Evolutionary conservation across 2,888 invertebrate species (phyloP), one percentile per base, ranked within the genome.

Genomic region (Drosophila fulvimacula): DNA sequence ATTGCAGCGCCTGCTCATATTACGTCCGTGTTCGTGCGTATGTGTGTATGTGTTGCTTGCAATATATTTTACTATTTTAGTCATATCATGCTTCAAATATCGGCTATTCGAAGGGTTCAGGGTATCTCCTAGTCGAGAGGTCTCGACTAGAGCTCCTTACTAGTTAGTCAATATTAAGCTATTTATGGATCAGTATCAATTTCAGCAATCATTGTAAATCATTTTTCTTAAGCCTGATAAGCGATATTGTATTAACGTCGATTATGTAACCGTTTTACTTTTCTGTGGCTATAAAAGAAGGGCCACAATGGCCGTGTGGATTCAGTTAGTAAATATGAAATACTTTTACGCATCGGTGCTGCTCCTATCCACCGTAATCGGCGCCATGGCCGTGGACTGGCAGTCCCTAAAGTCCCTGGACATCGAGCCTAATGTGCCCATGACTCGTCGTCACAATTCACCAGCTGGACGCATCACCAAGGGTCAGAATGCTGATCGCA

Each of bases 391-490:
- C 64, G 76, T 86, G n/a, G 82, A 90, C 62, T 90, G 90, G 88
- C 4, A 44, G 10, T 57, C 69, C 38, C 59, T 88, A 1, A 79
- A 77, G 56, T 55, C 74, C 11, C 15, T 82, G 62, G 65, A 88
- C 44, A 66, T 81, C 41, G 71, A 71, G 48, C 51, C 34, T 2
- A 55, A 51, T 17, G 56, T 72, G 15, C 70, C 84, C 9, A 57
- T 57, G 48, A 48, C 67, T 2, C 81, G 34, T 27, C 73, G 53
- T 6, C 15, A 27, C 13, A 15, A 30, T 15, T 19, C 11, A 15
- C 73, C 73, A 6, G 52, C 49, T 36, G 91, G 88, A 24, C 91
- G 91, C 38, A 92, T 92, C 41, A 90, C 90, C 34, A 79, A 74
- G 9, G 92, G 92, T 4, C 19, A 76, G 9, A 39, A 69, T 10